A percentile compares a stretch with the other conserved stretches of the same genome.
Evolutionary conservation across 2,113 vertebrate species (phyloP).

Genomic region (Centropus bengalensis): DNA sequence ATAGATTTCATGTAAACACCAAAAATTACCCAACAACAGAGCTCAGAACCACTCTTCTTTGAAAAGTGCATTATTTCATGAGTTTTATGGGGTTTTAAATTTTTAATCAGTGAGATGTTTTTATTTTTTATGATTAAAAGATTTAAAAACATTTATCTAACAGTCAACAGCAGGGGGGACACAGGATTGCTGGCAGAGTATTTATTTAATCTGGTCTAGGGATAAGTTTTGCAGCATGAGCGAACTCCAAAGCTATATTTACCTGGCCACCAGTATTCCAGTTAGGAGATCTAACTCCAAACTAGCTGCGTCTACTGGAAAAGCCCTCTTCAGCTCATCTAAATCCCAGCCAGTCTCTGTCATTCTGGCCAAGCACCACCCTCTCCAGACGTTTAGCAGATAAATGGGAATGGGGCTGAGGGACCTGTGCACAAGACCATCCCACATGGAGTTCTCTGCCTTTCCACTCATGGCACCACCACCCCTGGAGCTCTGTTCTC

Average conservation of each 20-base stretch:
- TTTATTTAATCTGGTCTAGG: neutral
- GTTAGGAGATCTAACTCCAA: neutral
- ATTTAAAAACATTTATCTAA: neutral
- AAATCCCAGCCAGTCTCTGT: neutral
- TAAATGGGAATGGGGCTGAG: no score
- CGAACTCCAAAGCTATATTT: neutral
- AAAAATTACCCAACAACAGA: neutral
- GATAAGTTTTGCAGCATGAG: neutral
- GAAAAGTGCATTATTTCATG: neutral
- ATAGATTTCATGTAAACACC: neutral
- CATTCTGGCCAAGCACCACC: neutral
- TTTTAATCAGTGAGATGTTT: neutral
- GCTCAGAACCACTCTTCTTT: neutral
- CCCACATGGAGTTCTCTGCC: neutral
- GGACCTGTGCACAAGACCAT: neutral
- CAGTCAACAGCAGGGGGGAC: neutral
- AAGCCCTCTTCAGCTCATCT: neutral
- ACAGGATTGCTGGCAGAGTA: neutral
- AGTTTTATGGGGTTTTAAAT: neutral
- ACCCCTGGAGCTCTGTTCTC: neutral
- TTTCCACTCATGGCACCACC: neutral
- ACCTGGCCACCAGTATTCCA: neutral
- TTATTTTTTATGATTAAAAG: neutral
- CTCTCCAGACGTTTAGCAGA: rapidly evolving
- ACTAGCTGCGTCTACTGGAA: neutral